phyloP scores from a whole-genome alignment of 2,888 invertebrate species.

The Crepidodera aurea region DNA sequence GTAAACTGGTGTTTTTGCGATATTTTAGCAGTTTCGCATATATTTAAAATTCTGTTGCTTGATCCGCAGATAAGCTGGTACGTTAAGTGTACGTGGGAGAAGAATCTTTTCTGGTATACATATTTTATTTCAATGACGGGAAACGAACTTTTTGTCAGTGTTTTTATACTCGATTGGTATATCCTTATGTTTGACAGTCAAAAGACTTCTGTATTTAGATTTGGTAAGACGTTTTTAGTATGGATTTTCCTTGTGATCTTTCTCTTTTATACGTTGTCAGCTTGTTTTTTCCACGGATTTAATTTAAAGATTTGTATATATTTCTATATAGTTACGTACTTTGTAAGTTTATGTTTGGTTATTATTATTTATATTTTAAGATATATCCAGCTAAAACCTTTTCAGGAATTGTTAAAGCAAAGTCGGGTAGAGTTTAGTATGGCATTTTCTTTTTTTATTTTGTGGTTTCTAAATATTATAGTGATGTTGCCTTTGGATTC shows the following conservation, averaged over 20 bases:
- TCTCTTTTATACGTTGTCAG: neutral
- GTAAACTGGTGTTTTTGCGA: neutral
- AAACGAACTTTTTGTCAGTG: conserved; percentile 17
- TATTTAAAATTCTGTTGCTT: neutral
- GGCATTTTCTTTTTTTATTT: neutral
- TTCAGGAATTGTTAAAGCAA: neutral
- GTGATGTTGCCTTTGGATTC: neutral
- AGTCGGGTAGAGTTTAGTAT: conserved; percentile 7
- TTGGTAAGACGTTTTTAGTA: conserved; percentile 6
- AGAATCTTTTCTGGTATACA: neutral
- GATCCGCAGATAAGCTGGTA: neutral
- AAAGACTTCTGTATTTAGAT: conserved; percentile 1
- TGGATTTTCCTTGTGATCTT: conserved; percentile 14
- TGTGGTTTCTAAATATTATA: neutral
- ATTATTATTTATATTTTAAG: conserved; percentile 11
- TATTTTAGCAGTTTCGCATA: neutral
- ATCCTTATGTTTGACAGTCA: conserved; percentile 11
- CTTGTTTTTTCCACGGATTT: neutral
- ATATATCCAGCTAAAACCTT: neutral
- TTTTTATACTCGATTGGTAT: conserved; percentile 23
- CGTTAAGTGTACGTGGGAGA: neutral
- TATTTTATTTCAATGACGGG: conserved; percentile 16
- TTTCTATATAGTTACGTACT: neutral
- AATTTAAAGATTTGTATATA: neutral
- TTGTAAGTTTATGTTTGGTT: neutral